A percentile compares a stretch with the other conserved stretches of the same genome.
Conservation (phyloP, 2,797 vertebrate species). For the Mus caroli region DNA sequence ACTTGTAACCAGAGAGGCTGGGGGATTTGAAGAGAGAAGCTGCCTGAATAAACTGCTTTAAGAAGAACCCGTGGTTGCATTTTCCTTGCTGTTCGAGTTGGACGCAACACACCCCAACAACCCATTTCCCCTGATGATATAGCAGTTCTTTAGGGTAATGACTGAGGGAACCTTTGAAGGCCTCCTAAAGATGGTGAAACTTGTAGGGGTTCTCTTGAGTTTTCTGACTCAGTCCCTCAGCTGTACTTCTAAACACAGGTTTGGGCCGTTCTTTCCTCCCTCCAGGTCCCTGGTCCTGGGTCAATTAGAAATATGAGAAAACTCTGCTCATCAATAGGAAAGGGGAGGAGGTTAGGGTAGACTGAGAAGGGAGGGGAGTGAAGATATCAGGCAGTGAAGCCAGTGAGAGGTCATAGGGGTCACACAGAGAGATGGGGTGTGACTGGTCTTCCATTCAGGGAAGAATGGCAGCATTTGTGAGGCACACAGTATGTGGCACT, state of each 20-base stretch:
- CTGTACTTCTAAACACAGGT: neutral
- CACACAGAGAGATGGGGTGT: neutral
- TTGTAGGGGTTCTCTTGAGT: neutral
- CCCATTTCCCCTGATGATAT: neutral
- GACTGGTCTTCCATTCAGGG: neutral
- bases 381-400: neutral
- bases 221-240: neutral
- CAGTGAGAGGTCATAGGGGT: no score
- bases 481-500: neutral
- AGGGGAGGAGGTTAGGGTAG: neutral
- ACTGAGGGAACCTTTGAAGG: neutral
- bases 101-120: fast-evolving
- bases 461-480: neutral
- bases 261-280: neutral
- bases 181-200: neutral
- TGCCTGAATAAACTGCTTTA: no score
- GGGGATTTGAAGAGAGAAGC: no score
- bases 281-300: neutral
- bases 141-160: neutral
- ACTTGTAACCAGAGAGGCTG: no score
- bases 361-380: no score
- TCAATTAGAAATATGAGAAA: neutral
- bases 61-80: no score
- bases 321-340: neutral
- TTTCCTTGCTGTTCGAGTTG: no score